These are phyloP conservation scores for Anhinga rufa DNA, from an alignment of 2,113 vertebrate species.

Conservation along the genomic window DNA sequence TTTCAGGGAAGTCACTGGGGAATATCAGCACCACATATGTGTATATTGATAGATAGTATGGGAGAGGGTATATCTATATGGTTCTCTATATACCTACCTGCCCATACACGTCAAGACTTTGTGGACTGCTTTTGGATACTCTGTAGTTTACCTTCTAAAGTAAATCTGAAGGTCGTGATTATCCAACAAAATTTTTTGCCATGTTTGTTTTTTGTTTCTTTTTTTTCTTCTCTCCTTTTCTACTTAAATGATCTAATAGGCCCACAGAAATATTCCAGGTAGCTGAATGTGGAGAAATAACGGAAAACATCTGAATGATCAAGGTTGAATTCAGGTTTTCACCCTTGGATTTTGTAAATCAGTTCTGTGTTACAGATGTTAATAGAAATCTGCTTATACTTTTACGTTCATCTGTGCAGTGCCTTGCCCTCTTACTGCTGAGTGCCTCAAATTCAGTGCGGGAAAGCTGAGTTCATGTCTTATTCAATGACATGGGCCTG, in stretches of 20 bases:
- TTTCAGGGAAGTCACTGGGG: neutral
- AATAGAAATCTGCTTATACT: neutral
- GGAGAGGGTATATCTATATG: accelerated
- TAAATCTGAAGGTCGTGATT: neutral
- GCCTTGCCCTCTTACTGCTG: neutral
- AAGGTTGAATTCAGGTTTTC: neutral
- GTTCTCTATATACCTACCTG: accelerated
- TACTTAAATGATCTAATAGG: neutral
- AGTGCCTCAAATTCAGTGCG: neutral
- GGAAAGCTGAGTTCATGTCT: neutral
- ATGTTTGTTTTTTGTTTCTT: neutral
- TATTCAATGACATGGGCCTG: neutral
- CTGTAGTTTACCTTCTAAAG: neutral
- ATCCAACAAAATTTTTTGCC: neutral
- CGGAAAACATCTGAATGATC: neutral
- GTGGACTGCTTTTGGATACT: neutral
- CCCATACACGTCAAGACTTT: accelerated
- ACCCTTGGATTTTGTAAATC: neutral
- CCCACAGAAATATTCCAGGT: neutral
- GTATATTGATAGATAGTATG: no score
- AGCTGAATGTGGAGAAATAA: neutral
- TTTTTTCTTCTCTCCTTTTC: neutral
- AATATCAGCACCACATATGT: neutral
- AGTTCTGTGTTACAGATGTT: neutral
- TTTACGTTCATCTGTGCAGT: neutral